These are phyloP conservation scores for Coptodon bakossiorum DNA, from an alignment of 2,113 vertebrate genomes.

Conservation along the genomic window DNA sequence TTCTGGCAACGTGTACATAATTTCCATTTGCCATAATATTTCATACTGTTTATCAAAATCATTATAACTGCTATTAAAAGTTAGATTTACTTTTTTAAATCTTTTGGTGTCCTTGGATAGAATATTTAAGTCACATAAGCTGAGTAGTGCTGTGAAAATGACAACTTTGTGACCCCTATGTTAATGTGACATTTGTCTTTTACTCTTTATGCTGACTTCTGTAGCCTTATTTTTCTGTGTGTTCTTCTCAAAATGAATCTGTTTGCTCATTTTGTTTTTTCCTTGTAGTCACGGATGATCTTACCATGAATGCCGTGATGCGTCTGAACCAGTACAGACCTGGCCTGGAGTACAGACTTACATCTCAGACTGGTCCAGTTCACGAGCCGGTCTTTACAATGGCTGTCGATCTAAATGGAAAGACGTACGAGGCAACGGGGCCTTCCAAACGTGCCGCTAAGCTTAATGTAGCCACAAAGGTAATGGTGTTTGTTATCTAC, in stretches of 20 bases:
- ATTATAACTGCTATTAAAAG: not conserved
- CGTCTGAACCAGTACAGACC: constrained; percentile 92
- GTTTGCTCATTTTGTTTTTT: not conserved
- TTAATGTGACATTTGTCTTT: not conserved
- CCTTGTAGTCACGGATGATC: constrained; percentile 71
- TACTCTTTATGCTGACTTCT: not conserved
- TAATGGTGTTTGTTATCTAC: not conserved
- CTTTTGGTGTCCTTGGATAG: not conserved
- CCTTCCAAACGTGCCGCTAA: constrained; percentile 92
- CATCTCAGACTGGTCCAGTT: constrained; percentile 89
- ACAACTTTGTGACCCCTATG: rapidly evolving
- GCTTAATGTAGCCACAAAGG: constrained; percentile 91
- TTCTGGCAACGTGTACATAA: not conserved
- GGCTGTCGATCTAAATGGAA: constrained; percentile 89
- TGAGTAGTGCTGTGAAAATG: not conserved
- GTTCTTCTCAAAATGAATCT: not conserved
- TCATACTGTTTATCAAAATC: not conserved
- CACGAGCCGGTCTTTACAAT: constrained; percentile 95
- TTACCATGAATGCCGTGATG: constrained; percentile 94
- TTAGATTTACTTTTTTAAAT: not conserved
- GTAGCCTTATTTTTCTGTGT: not conserved
- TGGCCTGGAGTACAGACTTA: constrained; percentile 85
- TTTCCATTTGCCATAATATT: not conserved
- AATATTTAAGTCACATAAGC: rapidly evolving
- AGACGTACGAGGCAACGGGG: constrained; percentile 84